These are phyloP conservation scores for Thermophis baileyi DNA, from an alignment of 2,113 vertebrate species.

Conservation along the genomic window DNA sequence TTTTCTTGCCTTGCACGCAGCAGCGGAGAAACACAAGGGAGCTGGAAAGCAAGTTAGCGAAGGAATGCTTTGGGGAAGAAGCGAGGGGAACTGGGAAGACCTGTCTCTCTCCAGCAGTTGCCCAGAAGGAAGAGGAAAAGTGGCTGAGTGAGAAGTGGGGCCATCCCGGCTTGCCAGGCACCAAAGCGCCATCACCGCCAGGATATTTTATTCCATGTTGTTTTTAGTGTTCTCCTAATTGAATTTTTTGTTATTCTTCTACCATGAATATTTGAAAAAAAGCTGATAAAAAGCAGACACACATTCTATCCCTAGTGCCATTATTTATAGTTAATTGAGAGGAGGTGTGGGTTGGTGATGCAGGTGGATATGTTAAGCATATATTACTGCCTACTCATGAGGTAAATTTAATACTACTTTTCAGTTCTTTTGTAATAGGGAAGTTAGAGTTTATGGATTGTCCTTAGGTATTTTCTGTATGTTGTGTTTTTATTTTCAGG, in stretches of 20 bases:
- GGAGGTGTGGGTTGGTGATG: not conserved
- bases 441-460: not conserved
- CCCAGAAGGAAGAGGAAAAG: too few species aligned
- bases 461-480: not conserved
- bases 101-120: too few species aligned
- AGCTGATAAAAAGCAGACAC: not conserved
- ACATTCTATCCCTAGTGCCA: not conserved
- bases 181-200: too few species aligned
- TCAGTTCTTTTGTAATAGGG: not conserved
- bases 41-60: too few species aligned
- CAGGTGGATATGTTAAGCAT: not conserved
- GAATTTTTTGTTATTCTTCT: not conserved
- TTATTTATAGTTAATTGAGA: not conserved
- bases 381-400: not conserved
- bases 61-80: too few species aligned
- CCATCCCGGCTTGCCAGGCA: too few species aligned
- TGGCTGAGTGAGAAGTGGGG: too few species aligned
- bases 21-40: too few species aligned
- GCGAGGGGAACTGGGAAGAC: too few species aligned
- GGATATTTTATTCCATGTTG: not conserved
- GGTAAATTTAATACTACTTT: not conserved
- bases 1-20: too few species aligned
- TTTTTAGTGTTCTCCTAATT: not conserved
- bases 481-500: not conserved
- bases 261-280: not conserved